Evolutionary conservation across 2,113 vertebrate genomes (phyloP).

Genomic region (Columba janthina): DNA sequence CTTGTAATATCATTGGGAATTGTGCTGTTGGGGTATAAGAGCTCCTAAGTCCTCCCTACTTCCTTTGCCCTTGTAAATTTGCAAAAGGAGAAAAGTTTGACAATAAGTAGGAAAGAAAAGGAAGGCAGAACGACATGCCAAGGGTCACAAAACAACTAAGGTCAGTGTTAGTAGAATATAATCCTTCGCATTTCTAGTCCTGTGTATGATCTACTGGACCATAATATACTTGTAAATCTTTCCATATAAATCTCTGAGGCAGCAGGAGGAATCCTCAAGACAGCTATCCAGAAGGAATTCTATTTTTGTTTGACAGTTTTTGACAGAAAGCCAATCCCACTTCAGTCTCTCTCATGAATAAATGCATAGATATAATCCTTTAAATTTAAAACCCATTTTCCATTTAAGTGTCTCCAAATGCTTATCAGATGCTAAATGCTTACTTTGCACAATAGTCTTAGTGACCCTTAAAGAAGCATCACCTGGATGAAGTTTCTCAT

Average conservation of each 20-base stretch:
- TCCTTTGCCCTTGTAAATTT: background rate
- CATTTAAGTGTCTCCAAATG: background rate
- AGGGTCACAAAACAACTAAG: background rate
- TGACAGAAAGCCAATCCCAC: slow-evolving; percentile 27
- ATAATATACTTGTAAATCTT: background rate
- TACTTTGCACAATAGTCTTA: background rate
- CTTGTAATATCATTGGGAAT: background rate
- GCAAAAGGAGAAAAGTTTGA: background rate
- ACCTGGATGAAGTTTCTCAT: background rate
- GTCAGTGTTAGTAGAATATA: background rate
- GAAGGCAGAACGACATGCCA: background rate
- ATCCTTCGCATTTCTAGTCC: background rate
- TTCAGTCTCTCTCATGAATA: slow-evolving; percentile 10
- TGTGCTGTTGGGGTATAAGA: background rate
- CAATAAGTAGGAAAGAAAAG: background rate
- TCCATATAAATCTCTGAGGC: background rate
- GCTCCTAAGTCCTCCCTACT: accelerated
- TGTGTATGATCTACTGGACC: background rate
- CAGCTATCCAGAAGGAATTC: slow-evolving; percentile 20
- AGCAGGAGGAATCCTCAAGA: slow-evolving; percentile 6
- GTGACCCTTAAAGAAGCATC: background rate
- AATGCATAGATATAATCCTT: background rate
- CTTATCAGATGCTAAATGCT: background rate
- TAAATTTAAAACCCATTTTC: background rate
- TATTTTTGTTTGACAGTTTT: slow-evolving; percentile 48